These are phyloP conservation scores for Gerris lacustris DNA, from an alignment of 2,888 invertebrate species.

Conservation along the genomic window DNA sequence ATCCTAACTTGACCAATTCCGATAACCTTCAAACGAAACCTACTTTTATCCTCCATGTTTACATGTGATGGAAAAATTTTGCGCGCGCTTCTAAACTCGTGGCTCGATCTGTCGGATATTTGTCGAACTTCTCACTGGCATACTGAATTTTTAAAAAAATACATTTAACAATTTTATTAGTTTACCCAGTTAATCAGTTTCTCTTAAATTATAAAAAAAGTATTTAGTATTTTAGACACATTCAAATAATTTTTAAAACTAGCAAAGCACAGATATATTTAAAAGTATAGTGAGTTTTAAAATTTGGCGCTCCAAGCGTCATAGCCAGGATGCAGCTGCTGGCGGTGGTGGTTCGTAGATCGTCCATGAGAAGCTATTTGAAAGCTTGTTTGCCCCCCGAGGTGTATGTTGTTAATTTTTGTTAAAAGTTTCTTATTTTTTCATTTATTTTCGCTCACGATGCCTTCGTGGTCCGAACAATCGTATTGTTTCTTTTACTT, in stretches of 20 bases:
- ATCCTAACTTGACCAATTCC: not conserved
- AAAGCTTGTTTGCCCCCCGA: constrained; percentile 20
- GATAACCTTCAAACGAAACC: not conserved
- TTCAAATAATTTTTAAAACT: too few species aligned
- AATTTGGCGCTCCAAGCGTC: constrained; percentile 18
- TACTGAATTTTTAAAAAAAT: not conserved
- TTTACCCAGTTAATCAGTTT: too few species aligned
- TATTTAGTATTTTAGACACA: too few species aligned
- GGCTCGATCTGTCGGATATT: not conserved
- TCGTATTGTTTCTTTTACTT: not conserved
- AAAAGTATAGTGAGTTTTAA: constrained; percentile 6
- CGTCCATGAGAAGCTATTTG: constrained; percentile 20
- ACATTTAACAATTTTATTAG: not conserved
- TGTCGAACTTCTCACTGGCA: not conserved
- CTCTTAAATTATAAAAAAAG: too few species aligned
- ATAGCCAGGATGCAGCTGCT: constrained; percentile 20
- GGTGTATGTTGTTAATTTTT: constrained; percentile 16
- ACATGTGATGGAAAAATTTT: constrained; percentile 8
- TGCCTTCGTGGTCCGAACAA: not conserved
- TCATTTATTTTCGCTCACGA: not conserved
- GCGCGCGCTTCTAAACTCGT: constrained; percentile 1
- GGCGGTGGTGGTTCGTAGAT: constrained; percentile 16
- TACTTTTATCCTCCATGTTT: constrained; percentile 8
- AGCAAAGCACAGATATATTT: too few species aligned
- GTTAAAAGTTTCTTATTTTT: constrained; percentile 5